phyloP scores from a whole-genome alignment of 2,888 invertebrate species.

The Cephalotes varians region DNA sequence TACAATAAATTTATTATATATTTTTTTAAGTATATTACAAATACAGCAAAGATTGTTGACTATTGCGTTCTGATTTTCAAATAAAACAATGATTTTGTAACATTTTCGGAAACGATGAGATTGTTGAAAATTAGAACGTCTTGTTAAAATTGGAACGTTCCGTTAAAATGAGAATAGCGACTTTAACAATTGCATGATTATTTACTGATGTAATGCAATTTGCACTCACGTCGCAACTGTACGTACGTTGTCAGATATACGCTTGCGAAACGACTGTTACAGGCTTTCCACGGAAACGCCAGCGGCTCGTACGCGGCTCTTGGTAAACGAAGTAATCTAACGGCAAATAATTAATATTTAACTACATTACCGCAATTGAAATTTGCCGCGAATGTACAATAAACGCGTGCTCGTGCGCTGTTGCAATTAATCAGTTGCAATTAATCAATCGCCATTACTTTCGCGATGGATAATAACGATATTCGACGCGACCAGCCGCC shows the following conservation, averaged over 20 bases:
- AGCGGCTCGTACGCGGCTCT: slow-evolving; percentile 9
- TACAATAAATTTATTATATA: background rate
- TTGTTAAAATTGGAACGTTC: background rate
- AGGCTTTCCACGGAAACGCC: slow-evolving; percentile 21
- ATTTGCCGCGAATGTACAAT: slow-evolving; percentile 35
- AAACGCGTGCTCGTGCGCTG: background rate
- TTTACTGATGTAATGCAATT: slow-evolving; percentile 29
- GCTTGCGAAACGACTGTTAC: slow-evolving; percentile 17
- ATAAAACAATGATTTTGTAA: background rate
- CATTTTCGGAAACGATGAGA: background rate
- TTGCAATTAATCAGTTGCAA: slow-evolving; percentile 54
- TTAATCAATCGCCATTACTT: slow-evolving; percentile 54
- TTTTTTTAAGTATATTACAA: background rate
- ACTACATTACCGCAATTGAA: slow-evolving; percentile 41
- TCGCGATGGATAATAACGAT: slow-evolving; percentile 48
- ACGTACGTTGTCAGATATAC: background rate
- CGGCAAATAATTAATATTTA: slow-evolving; percentile 54
- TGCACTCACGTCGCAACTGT: background rate
- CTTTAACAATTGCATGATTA: background rate
- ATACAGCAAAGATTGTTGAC: background rate
- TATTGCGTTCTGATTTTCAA: background rate
- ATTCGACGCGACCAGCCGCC: slow-evolving; percentile 32
- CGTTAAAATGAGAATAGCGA: background rate
- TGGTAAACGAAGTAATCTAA: slow-evolving; percentile 49
- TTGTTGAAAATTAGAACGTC: background rate